Evolutionary conservation across 2,797 vertebrate genomes (phyloP).

Genomic region (Serranus cabrilla): DNA sequence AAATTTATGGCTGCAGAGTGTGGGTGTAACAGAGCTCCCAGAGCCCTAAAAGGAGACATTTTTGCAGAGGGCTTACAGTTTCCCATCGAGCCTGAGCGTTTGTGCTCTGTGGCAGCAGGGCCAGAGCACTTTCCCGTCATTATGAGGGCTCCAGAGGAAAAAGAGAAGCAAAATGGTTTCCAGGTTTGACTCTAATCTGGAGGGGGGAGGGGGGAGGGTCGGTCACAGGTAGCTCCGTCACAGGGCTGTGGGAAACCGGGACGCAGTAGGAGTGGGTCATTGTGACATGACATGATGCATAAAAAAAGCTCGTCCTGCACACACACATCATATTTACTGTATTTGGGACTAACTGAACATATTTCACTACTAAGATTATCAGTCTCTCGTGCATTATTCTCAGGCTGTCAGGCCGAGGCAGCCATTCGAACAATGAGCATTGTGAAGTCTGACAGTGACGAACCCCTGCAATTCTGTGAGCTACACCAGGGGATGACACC

Average conservation of each 20-base stretch:
- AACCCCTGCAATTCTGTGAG: conserved; percentile 69
- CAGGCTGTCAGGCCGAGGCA: conserved; percentile 57
- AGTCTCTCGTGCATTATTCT: conserved; percentile 50
- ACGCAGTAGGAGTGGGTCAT: conserved; percentile 26
- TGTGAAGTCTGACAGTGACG: conserved; percentile 76
- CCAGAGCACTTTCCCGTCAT: conserved; percentile 79
- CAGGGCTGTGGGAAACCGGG: conserved; percentile 54
- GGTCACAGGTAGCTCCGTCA: conserved; percentile 59
- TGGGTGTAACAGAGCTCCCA: conserved; percentile 65
- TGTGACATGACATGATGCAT: conserved; percentile 48
- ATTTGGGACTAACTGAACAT: conserved; percentile 25
- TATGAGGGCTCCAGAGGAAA: conserved; percentile 70
- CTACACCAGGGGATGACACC: conserved; percentile 78
- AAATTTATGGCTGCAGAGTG: conserved; percentile 68
- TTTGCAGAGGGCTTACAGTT: conserved; percentile 65
- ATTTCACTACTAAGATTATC: conserved; percentile 36
- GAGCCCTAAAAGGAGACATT: conserved; percentile 79
- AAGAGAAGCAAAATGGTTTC: conserved; percentile 80
- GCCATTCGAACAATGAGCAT: conserved; percentile 79
- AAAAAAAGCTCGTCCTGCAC: conserved; percentile 7
- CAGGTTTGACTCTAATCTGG: conserved; percentile 77
- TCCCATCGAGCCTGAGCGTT: conserved; percentile 71
- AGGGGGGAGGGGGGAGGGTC: conserved; percentile 34
- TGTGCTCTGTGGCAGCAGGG: conserved; percentile 61
- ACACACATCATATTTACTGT: neutral